These are phyloP conservation scores for Morinoia aosen DNA, from an alignment of 2,888 invertebrate species.

Conservation along the genomic window DNA sequence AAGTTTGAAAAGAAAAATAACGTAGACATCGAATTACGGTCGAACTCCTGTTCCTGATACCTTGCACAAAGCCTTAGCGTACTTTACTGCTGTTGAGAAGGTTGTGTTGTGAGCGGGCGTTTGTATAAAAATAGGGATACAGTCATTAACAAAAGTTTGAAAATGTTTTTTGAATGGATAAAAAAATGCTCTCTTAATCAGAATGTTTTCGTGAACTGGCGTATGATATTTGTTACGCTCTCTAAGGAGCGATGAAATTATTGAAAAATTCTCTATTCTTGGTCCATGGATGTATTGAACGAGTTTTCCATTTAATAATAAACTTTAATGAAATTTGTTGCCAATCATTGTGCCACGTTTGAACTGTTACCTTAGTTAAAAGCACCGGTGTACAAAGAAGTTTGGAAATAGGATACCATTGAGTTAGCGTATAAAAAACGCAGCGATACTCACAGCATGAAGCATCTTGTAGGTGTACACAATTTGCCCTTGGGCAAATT, in stretches of 20 bases:
- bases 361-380: too few relatives aligned
- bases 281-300: background rate
- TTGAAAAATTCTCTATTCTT: background rate
- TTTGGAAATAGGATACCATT: too few relatives aligned
- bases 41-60: background rate
- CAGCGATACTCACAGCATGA: constrained; percentile 73
- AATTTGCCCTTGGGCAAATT: constrained; percentile 73
- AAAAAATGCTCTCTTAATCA: background rate
- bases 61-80: background rate
- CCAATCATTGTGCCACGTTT: too few relatives aligned
- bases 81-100: background rate
- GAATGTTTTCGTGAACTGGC: background rate
- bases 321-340: too few relatives aligned
- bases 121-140: background rate
- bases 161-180: background rate
- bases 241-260: background rate
- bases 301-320: too few relatives aligned
- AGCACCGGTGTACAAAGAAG: too few relatives aligned
- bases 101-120: background rate
- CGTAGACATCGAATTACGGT: background rate
- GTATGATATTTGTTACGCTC: background rate
- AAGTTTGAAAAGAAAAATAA: background rate
- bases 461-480: constrained; percentile 75
- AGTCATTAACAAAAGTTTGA: background rate
- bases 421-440: background rate